phyloP scores from a whole-genome alignment of 2,888 invertebrate species.

The Myathropa florea region DNA sequence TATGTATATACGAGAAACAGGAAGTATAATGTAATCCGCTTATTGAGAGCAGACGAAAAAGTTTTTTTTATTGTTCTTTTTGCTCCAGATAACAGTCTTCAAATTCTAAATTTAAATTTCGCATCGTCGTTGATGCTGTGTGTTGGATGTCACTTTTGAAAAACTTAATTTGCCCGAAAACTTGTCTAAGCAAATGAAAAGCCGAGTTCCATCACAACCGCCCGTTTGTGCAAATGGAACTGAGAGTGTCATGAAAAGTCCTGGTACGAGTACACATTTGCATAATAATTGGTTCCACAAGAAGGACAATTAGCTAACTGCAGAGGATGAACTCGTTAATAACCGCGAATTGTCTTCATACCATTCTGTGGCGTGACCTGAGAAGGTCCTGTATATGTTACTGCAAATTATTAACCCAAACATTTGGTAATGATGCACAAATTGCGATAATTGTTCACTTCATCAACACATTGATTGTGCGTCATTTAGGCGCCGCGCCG shows the following conservation, averaged over 20 bases:
- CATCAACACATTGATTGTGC: constrained; percentile 41
- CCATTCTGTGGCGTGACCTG: not conserved
- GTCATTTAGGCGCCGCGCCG: constrained; percentile 8
- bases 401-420: constrained; percentile 19
- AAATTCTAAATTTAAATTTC: constrained; percentile 61
- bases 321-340: not conserved
- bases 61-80: constrained; percentile 3
- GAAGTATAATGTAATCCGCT: constrained; percentile 57
- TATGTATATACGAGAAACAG: not conserved
- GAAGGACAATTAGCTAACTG: constrained; percentile 42
- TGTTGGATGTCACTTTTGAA: constrained; percentile 45
- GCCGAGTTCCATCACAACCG: not conserved
- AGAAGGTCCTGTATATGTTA: not conserved
- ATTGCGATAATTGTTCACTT: constrained; percentile 49
- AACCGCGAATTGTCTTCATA: not conserved
- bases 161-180: constrained; percentile 61
- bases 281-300: constrained; percentile 54
- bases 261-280: constrained; percentile 29
- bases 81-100: constrained; percentile 36
- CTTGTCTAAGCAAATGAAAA: constrained; percentile 34
- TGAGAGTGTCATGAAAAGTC: constrained; percentile 36
- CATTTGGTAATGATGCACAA: constrained; percentile 29
- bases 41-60: constrained; percentile 23
- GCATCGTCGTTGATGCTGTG: not conserved
- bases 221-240: not conserved